phyloP scores from a whole-genome alignment of 1,140 invertebrate genomes.

The Pseudomyrmex sp. region DNA sequence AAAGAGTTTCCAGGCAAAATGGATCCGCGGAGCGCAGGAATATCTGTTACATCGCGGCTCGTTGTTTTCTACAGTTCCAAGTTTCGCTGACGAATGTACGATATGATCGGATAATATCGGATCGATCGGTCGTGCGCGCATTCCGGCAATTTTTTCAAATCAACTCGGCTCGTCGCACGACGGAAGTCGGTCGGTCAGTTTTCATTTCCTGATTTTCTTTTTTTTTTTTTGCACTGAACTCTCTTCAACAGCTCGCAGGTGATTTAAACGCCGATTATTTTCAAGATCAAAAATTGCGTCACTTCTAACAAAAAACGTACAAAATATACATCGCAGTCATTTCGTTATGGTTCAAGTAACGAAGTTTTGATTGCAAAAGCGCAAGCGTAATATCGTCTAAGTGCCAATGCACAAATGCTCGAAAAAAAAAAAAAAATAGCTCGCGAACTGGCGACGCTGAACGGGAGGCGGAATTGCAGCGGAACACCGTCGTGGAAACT shows the following conservation, averaged over 20 bases:
- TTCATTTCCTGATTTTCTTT: constrained; percentile 31
- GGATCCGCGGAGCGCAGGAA: constrained; percentile 8
- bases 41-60: constrained; percentile 40
- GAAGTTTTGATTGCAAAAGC: constrained; percentile 5
- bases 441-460: background rate
- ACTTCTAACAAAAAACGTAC: background rate
- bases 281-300: background rate
- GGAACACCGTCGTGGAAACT: constrained; percentile 24
- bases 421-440: background rate
- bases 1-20: constrained; percentile 39
- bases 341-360: background rate
- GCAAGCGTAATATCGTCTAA: too few species aligned
- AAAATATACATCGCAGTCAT: background rate
- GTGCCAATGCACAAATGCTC: too few species aligned
- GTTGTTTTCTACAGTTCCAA: constrained; percentile 19
- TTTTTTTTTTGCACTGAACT: background rate
- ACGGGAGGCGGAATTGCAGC: constrained; percentile 29
- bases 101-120: constrained; percentile 51
- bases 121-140: constrained; percentile 33
- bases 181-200: background rate
- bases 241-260: background rate
- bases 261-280: constrained; percentile 20
- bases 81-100: constrained; percentile 46
- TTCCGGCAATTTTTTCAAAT: constrained; percentile 48
- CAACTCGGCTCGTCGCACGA: background rate